Conservation (phyloP, 2,113 vertebrate species). For the Pygoscelis antarcticus region DNA sequence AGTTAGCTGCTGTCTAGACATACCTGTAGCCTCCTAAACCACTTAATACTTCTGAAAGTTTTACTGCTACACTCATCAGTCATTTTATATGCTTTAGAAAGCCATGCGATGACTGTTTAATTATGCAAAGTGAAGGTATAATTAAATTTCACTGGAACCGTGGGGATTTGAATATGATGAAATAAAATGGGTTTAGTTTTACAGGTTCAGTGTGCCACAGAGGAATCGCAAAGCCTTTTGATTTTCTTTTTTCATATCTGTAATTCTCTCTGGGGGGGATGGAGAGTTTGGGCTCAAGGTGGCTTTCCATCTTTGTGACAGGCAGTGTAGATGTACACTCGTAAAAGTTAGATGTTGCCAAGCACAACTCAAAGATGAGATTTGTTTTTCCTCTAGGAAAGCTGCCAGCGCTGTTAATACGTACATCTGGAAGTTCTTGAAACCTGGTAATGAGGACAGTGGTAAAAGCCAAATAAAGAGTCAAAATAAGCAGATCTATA, state of each 20-base stretch:
- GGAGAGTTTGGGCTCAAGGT: background rate
- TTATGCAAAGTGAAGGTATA: slow-evolving; percentile 66
- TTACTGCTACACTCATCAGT: slow-evolving; percentile 14
- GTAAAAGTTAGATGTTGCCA: background rate
- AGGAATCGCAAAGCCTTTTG: slow-evolving; percentile 12
- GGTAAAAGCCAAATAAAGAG: background rate
- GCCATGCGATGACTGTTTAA: slow-evolving; percentile 45
- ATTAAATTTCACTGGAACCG: slow-evolving; percentile 62
- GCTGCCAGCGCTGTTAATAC: background rate
- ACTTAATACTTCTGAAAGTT: slow-evolving; percentile 47
- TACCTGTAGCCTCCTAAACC: slow-evolving; percentile 34
- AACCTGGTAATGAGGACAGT: background rate
- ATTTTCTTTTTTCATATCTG: background rate
- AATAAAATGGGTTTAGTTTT: slow-evolving; percentile 62
- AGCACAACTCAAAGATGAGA: background rate
- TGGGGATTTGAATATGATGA: slow-evolving; percentile 63
- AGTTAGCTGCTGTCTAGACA: slow-evolving; percentile 36
- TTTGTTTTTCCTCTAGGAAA: slow-evolving; percentile 6
- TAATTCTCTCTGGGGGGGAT: background rate
- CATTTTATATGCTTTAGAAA: slow-evolving; percentile 54
- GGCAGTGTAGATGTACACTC: background rate
- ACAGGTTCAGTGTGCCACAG: slow-evolving; percentile 7
- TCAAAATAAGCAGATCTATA: background rate
- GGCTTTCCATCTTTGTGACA: background rate
- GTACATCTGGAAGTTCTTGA: background rate